Percentiles rank a stretch among this genome's conserved stretches.
These are phyloP conservation scores for Drosophila mayri DNA, from an alignment of 1,140 invertebrate species.

Conservation along the genomic window DNA sequence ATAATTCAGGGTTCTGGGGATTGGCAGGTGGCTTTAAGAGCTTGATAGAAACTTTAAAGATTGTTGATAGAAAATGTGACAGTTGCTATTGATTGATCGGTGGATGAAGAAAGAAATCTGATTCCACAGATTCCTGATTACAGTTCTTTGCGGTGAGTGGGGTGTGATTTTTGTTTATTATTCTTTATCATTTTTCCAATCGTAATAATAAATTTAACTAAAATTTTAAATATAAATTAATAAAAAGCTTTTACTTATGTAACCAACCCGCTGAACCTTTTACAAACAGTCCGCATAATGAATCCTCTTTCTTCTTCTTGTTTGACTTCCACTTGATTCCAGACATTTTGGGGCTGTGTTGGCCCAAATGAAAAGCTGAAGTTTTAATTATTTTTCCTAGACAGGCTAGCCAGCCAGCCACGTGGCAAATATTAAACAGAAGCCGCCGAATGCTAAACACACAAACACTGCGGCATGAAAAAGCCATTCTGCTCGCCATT, in stretches of 20 bases:
- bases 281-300: background rate
- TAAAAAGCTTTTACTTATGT: background rate
- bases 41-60: background rate
- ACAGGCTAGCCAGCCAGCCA: constrained; percentile 12
- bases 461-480: constrained; percentile 25
- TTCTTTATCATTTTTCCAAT: background rate
- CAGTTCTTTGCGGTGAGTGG: background rate
- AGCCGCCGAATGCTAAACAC: constrained; percentile 35
- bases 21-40: constrained; percentile 16
- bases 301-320: constrained; percentile 1
- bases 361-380: constrained; percentile 16
- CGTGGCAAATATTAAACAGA: constrained; percentile 52
- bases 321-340: constrained; percentile 16
- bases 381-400: constrained; percentile 48
- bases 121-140: background rate
- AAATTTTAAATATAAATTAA: background rate
- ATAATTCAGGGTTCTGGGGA: constrained; percentile 13
- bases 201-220: background rate
- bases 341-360: constrained; percentile 24
- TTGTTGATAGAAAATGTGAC: background rate
- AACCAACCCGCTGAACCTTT: background rate
- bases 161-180: no score
- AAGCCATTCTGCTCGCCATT: constrained; percentile 46
- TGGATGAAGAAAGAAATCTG: background rate
- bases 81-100: constrained; percentile 3